Evolutionary conservation across 2,888 invertebrate genomes (phyloP).

Genomic region (Busseola fusca): DNA sequence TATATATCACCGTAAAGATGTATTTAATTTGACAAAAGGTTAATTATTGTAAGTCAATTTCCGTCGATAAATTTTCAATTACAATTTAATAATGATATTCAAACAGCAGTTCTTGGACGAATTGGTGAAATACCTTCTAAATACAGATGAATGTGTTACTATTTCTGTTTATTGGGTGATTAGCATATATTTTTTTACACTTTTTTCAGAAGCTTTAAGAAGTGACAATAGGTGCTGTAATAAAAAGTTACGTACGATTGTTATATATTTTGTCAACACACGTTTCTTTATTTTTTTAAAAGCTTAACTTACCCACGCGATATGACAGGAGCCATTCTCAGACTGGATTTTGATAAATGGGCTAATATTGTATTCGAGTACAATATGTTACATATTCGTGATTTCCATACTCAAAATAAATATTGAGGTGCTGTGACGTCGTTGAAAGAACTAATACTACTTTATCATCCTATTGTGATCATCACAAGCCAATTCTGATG

Average conservation of each 20-base stretch:
- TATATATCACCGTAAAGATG: no score
- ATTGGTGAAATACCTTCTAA: neutral
- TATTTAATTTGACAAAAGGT: neutral
- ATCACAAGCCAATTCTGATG: slow-evolving; percentile 14
- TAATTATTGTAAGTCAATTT: neutral
- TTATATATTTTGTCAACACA: slow-evolving; percentile 6
- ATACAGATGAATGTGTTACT: neutral
- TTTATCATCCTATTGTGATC: slow-evolving; percentile 22
- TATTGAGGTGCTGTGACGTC: slow-evolving; percentile 3
- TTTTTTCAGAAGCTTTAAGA: neutral
- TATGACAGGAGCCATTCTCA: slow-evolving; percentile 18
- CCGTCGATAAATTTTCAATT: neutral
- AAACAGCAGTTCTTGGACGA: neutral
- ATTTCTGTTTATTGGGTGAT: neutral
- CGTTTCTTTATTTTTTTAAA: neutral
- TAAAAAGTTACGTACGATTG: slow-evolving; percentile 2
- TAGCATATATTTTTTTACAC: neutral
- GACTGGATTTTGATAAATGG: slow-evolving; percentile 15
- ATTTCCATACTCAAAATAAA: slow-evolving; percentile 16
- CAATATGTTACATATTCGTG: slow-evolving; percentile 7
- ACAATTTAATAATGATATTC: neutral
- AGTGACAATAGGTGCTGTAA: neutral
- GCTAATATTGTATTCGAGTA: neutral
- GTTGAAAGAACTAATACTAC: slow-evolving; percentile 1
- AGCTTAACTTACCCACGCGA: slow-evolving; percentile 13